These are phyloP conservation scores for Hyalella azteca DNA, from an alignment of 2,888 invertebrate genomes.

Conservation along the genomic window DNA sequence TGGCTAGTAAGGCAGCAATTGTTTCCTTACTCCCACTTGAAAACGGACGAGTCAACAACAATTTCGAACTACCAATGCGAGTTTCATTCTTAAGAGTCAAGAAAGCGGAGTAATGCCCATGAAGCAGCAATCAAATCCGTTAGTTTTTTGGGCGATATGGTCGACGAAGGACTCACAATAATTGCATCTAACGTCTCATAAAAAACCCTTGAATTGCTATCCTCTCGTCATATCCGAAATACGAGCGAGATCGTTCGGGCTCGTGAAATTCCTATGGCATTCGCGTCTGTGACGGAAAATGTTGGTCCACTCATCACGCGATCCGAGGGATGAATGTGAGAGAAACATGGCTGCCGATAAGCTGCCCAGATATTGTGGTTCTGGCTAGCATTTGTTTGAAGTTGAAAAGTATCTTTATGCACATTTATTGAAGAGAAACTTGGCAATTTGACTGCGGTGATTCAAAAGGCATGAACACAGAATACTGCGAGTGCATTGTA, in stretches of 20 bases:
- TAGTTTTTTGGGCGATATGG: slow-evolving; percentile 3
- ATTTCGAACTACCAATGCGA: neutral
- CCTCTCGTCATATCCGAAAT: slow-evolving; percentile 22
- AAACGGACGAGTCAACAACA: neutral
- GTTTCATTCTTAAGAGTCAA: neutral
- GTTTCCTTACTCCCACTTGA: neutral
- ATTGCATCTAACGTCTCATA: slow-evolving; percentile 21
- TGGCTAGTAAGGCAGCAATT: neutral
- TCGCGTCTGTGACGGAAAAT: too few relatives aligned
- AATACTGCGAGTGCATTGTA: too few relatives aligned
- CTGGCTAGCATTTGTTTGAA: too few relatives aligned
- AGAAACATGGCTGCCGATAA: too few relatives aligned
- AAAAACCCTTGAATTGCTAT: slow-evolving; percentile 14
- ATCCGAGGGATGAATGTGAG: too few relatives aligned
- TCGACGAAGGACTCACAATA: neutral
- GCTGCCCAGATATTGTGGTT: too few relatives aligned
- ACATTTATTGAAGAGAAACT: too few relatives aligned
- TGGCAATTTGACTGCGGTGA: too few relatives aligned
- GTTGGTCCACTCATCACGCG: too few relatives aligned
- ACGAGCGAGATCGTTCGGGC: neutral
- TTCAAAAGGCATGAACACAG: too few relatives aligned
- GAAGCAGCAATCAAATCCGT: slow-evolving; percentile 3
- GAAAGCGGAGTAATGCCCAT: neutral
- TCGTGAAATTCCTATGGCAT: slow-evolving; percentile 20
- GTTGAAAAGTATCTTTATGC: too few relatives aligned